Base-by-base conservation (phyloP, 2,797 vertebrate species). In the Pogonophryne albipinna region DNA sequence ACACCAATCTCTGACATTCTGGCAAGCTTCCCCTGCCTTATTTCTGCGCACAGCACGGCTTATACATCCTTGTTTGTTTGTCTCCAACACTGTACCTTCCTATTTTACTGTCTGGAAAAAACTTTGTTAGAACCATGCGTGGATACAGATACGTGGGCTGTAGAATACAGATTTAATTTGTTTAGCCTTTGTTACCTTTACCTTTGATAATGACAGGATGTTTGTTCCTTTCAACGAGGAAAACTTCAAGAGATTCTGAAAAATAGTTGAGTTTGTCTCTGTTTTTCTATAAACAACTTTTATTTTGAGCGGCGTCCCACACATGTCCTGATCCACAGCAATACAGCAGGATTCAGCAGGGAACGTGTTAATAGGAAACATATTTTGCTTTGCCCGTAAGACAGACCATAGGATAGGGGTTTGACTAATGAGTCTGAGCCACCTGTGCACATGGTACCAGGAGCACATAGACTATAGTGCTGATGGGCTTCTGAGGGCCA, bases 351-450 rank as follows among this genome's bases (percentile, higher is more conserved):
- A 49, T 23, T 0, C 85, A 87, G 81, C 59, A n/a, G n/a, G n/a
- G n/a, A n/a, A n/a, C n/a, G 77, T 74, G 72, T 78, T 90, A 85
- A 90, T 82, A 83, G 53, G 66, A 76, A 65, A 58, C 47, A 74
- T 70, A 79, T 76, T 78, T 83, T 52, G 58, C 59, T 60, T 80
- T 64, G 59, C 56, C 52, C 4, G 46, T 84, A 73, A 67, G 47
- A 76, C 13, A 50, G 77, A 61, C 85, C 64, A 44, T 46, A 27
- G 80, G 62, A 44, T 46, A 27, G 80, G 62, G 73, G 19, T 76
- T 81, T 74, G 83, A 84, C 72, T 85, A 90, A 92, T 87, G 82
- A 92, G 74, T 72, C 55, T 6, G 50, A 49, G 74, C 85, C 91
- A 91, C 88, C 87, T 91, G 88, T 85, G 83, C 79, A 83, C 53